Base-by-base conservation (phyloP, 1,140 invertebrate genomes). In the Drosophila paulistorum region DNA sequence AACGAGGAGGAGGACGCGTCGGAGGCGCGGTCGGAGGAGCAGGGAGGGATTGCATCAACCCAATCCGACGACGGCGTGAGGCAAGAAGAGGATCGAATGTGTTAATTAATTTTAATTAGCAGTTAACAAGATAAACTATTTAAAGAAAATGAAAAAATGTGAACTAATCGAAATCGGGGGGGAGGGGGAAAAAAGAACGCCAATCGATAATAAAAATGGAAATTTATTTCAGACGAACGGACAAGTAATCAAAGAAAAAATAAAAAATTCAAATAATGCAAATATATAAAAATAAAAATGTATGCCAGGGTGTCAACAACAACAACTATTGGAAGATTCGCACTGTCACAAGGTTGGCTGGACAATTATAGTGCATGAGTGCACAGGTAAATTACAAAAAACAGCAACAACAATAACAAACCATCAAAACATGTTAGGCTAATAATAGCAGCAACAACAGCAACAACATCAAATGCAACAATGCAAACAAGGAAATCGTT, bases 91-190 rank as follows among this genome's bases (percentile, higher is more conserved):
- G 67, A 74, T 68, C 71, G 51, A 74, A 73, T 74, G 57, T 83
- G 83, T 79, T 89, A 87, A 87, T 87, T 87, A 83, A 87, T 87
- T 87, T 87, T 77, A 87, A 87, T 87, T 87, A 89, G 68, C 79
- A 59, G 55, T 58, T 71, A 86, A 86, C 83, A 71, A 84, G 80
- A 63, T 4, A 67, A 65, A 67, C 42, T 71, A 69, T 58, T 65
- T 48, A 30, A 30, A 30, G 30, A 65, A 74, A 63, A 51, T 70
- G 65, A 26, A 45, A 69, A 54, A 66, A 69, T 54, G 42, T 63
- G 30, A 76, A 59, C 66, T 74, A 68, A 64, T 42, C 33, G 23
- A 58, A 75, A 75, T 68, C 66, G 62, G 3, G 2, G 20, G 20
- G 2, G 20, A 1, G 20, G 23, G 2, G 2, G 58, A 75, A 68